Percentiles rank a stretch among this genome's conserved stretches.
These are phyloP conservation scores for Sepioteuthis lessoniana DNA, from an alignment of 2,888 invertebrate genomes.

Conservation along the genomic window DNA sequence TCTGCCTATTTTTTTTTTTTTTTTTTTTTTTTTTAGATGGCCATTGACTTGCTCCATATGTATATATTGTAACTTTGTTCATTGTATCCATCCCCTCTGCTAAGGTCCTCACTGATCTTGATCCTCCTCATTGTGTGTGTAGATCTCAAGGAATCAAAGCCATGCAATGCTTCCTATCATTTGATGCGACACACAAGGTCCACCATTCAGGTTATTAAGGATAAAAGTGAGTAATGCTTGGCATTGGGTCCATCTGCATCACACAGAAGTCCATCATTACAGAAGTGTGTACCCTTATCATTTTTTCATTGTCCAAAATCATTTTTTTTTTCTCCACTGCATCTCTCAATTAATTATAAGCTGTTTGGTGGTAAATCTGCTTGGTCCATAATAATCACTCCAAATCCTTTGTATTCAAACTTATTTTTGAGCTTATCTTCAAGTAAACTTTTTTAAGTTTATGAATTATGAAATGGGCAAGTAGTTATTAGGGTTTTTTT, in stretches of 20 bases:
- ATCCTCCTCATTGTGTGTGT: slow-evolving; percentile 47
- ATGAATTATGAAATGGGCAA: not conserved
- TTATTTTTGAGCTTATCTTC: not conserved
- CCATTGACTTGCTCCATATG: not conserved
- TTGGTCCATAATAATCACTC: not conserved
- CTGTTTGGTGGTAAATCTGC: not conserved
- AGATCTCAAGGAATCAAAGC: slow-evolving; percentile 49
- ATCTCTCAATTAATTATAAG: not conserved
- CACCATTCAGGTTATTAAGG: slow-evolving; percentile 48
- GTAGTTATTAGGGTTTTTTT: not conserved
- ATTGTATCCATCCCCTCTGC: not conserved
- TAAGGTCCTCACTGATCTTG: slow-evolving; percentile 42
- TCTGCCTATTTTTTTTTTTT: too few species aligned
- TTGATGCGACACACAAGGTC: slow-evolving; percentile 49
- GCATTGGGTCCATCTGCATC: slow-evolving; percentile 38
- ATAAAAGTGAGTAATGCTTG: slow-evolving; percentile 49
- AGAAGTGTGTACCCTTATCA: not conserved
- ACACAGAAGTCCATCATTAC: slow-evolving; percentile 48
- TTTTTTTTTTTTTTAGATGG: too few species aligned
- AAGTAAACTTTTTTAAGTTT: not conserved
- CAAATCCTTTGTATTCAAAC: not conserved
- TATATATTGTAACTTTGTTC: not conserved
- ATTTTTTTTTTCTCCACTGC: not conserved
- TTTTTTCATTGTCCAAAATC: not conserved
- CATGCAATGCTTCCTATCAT: slow-evolving; percentile 50